Percentiles rank a stretch among this genome's conserved stretches.
Evolutionary conservation across 1,140 invertebrate genomes (phyloP).

Genomic region (Aethina tumida): DNA sequence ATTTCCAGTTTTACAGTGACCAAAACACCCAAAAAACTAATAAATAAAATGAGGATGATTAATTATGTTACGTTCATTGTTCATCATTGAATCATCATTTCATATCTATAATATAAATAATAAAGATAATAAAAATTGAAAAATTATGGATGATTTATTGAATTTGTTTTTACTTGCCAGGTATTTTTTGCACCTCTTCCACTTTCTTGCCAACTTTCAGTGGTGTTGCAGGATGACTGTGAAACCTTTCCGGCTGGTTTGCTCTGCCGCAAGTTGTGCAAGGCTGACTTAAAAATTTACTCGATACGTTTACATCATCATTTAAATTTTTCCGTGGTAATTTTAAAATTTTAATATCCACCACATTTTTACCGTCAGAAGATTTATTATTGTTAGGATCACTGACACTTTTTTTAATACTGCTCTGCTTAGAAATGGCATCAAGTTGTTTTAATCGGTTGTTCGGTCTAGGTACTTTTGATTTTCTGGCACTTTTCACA

Average conservation of each 20-base stretch:
- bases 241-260: slow-evolving; percentile 47
- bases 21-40: too few species aligned
- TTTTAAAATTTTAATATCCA: slow-evolving; percentile 14
- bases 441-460: background rate
- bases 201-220: slow-evolving; percentile 13
- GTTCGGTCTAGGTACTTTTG: background rate
- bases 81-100: too few species aligned
- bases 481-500: background rate
- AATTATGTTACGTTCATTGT: too few species aligned
- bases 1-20: too few species aligned
- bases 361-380: too few species aligned
- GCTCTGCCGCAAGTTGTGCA: slow-evolving; percentile 47
- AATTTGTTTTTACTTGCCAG: slow-evolving; percentile 9
- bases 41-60: too few species aligned
- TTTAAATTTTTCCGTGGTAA: slow-evolving; percentile 13
- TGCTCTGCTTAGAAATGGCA: slow-evolving; percentile 2
- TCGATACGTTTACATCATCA: slow-evolving; percentile 21
- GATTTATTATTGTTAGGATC: slow-evolving; percentile 25
- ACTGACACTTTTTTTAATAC: slow-evolving; percentile 11
- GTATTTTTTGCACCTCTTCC: slow-evolving; percentile 12
- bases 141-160: too few species aligned
- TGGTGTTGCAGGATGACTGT: slow-evolving; percentile 44
- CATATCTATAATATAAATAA: too few species aligned
- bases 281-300: slow-evolving; percentile 39
- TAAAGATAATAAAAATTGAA: too few species aligned